Percentiles rank a stretch among this genome's conserved stretches.
These are phyloP conservation scores for Bellardia bayeri DNA, from an alignment of 2,888 invertebrate genomes.

Conservation along the genomic window DNA sequence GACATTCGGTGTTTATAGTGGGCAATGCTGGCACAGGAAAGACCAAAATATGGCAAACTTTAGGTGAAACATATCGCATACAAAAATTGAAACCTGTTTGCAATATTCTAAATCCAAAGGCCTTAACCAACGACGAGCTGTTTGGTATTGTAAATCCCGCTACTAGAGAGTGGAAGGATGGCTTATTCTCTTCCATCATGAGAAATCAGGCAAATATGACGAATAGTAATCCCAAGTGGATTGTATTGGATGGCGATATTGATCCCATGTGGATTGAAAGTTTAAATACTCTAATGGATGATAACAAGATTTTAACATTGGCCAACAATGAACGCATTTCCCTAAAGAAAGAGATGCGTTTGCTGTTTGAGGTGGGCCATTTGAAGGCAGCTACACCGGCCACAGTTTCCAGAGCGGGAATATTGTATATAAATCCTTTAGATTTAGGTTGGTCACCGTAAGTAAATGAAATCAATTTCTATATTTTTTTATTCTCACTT, in stretches of 20 bases:
- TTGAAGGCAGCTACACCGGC: constrained; percentile 97
- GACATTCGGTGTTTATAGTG: constrained; percentile 96
- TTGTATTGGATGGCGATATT: constrained; percentile 97
- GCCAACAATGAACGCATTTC: constrained; percentile 98
- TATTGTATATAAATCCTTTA: constrained; percentile 96
- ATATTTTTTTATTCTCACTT: background rate
- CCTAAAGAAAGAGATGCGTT: constrained; percentile 93
- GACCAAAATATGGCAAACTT: constrained; percentile 96
- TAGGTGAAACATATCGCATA: constrained; percentile 90
- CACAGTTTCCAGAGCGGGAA: constrained; percentile 97
- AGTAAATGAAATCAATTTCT: constrained; percentile 81
- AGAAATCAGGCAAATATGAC: constrained; percentile 95
- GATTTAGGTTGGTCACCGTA: constrained; percentile 98
- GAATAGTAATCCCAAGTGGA: constrained; percentile 95
- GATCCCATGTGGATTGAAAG: constrained; percentile 94
- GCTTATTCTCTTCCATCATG: constrained; percentile 96
- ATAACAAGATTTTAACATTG: constrained; percentile 96
- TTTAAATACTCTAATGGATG: constrained; percentile 98
- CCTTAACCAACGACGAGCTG: constrained; percentile 97
- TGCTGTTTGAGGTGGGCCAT: constrained; percentile 96
- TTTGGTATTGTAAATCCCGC: constrained; percentile 97
- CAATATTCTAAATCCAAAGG: constrained; percentile 95
- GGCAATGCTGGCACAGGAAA: constrained; percentile 97
- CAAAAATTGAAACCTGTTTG: constrained; percentile 90
- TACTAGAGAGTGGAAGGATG: constrained; percentile 96